Percentiles rank a stretch among this genome's conserved stretches.
phyloP scores from a whole-genome alignment of 2,113 vertebrate species.

The Prochilodus magdalenae region DNA sequence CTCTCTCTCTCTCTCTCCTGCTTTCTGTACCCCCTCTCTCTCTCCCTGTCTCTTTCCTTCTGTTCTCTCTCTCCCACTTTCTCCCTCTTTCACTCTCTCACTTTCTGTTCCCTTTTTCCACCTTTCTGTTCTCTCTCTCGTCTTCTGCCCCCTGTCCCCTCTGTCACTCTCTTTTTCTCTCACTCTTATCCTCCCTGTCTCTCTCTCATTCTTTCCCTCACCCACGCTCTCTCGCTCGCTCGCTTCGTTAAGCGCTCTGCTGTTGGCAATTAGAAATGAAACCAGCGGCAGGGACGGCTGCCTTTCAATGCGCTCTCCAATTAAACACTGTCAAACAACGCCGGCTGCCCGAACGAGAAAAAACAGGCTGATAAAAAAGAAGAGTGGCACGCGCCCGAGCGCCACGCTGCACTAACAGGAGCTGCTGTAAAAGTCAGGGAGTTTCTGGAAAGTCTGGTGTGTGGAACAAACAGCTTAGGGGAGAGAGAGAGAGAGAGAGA shows the following conservation, averaged over 20 bases:
- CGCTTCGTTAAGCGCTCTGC: slow-evolving; percentile 81
- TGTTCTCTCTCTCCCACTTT: background rate
- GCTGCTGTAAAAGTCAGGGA: background rate
- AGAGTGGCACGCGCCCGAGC: background rate
- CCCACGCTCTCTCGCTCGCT: slow-evolving; percentile 73
- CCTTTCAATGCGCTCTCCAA: slow-evolving; percentile 78
- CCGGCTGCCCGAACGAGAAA: slow-evolving; percentile 62
- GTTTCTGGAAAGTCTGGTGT: background rate
- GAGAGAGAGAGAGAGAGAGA: background rate
- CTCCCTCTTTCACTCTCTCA: slow-evolving; percentile 21
- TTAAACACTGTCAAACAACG: slow-evolving; percentile 78
- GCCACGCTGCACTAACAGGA: background rate
- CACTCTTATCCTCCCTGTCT: slow-evolving; percentile 38
- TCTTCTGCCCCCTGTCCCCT: background rate
- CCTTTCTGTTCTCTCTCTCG: slow-evolving; percentile 28
- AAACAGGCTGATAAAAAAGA: slow-evolving; percentile 33
- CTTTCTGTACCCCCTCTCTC: background rate
- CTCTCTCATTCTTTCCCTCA: slow-evolving; percentile 23
- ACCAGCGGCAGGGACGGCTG: slow-evolving; percentile 76
- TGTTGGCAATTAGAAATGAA: slow-evolving; percentile 82
- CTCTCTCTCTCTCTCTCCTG: background rate
- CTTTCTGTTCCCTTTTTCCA: slow-evolving; percentile 49
- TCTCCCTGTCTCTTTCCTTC: slow-evolving; percentile 65
- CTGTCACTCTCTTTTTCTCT: slow-evolving; percentile 69
- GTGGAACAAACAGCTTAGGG: slow-evolving; percentile 18